phyloP scores from a whole-genome alignment of 2,113 vertebrate species.

The Columba livia region DNA sequence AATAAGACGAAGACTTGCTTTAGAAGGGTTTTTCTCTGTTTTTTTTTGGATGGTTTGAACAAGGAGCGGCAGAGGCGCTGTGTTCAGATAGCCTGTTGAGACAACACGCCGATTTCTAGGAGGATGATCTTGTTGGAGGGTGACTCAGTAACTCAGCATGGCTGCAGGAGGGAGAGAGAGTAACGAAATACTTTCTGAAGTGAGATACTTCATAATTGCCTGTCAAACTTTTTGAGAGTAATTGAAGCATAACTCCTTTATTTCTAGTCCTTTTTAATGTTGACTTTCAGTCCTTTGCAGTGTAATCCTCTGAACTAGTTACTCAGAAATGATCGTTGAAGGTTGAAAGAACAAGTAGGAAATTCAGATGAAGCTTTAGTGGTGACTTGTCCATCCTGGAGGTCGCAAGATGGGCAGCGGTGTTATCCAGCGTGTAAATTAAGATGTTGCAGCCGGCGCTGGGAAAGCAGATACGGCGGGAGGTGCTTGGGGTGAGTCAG shows the following conservation, averaged over 20 bases:
- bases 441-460: background rate
- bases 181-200: background rate
- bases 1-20: background rate
- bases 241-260: background rate
- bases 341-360: accelerated
- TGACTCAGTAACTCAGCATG: accelerated
- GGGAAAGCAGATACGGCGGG: background rate
- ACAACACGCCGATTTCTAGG: background rate
- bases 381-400: accelerated
- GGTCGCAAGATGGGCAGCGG: accelerated
- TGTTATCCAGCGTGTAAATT: background rate
- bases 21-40: background rate
- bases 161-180: background rate
- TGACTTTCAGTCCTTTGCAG: background rate
- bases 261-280: accelerated
- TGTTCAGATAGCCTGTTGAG: background rate
- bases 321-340: accelerated
- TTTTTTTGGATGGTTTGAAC: background rate
- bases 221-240: background rate
- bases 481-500: constrained; percentile 10
- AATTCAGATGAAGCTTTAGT: accelerated
- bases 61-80: background rate
- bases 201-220: background rate
- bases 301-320: accelerated
- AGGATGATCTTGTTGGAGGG: background rate